phyloP scores from a whole-genome alignment of 2,797 vertebrate species.

The Hafferia zeledoni region DNA sequence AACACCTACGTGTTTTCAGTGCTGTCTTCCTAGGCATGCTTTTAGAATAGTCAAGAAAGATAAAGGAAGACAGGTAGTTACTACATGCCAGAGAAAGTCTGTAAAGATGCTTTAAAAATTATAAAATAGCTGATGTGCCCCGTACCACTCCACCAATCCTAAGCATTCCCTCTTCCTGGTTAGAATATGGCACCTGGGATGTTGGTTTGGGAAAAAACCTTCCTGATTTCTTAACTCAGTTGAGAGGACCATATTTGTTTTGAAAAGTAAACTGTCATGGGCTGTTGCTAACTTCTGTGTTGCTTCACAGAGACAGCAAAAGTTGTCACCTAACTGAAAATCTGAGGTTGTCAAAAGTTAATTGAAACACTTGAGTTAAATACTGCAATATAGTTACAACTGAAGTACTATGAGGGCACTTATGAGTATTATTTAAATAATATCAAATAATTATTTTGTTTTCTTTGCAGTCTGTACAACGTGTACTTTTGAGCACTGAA shows the following conservation, averaged over 20 bases:
- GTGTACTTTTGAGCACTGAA: neutral
- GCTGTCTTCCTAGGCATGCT: neutral
- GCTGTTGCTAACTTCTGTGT: neutral
- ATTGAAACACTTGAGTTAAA: neutral
- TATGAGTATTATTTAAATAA: neutral
- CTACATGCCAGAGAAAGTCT: neutral
- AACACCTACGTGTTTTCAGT: neutral
- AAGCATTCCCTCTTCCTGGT: neutral
- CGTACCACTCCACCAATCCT: neutral
- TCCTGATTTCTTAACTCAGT: neutral
- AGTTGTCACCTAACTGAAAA: neutral
- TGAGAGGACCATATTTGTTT: neutral
- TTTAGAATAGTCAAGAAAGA: neutral
- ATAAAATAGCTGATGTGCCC: neutral
- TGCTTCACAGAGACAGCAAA: neutral
- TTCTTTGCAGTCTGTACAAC: neutral
- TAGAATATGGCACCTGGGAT: neutral
- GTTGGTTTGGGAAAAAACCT: neutral
- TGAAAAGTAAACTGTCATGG: neutral
- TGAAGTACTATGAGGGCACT: neutral
- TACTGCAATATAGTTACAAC: neutral
- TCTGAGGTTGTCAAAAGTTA: constrained; percentile 2
- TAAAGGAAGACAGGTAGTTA: neutral
- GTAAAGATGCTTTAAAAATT: neutral
- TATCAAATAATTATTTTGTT: neutral